Evolutionary conservation across 2,113 vertebrate species (phyloP).

Genomic region (Channa argus): DNA sequence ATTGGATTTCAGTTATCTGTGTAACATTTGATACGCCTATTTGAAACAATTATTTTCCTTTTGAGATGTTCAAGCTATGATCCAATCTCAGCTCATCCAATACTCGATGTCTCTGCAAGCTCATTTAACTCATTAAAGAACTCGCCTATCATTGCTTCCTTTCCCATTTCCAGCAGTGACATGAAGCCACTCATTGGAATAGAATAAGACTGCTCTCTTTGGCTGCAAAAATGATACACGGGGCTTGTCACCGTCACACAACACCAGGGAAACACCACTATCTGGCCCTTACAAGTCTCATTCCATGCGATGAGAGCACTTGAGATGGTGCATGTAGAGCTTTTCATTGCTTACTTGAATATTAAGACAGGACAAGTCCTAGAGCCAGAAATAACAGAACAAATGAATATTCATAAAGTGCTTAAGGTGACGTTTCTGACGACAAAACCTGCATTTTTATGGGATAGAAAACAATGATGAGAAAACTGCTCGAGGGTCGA

Average conservation of each 20-base stretch:
- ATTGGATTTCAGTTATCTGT: neutral
- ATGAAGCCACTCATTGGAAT: constrained; percentile 40
- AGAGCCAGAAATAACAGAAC: constrained; percentile 1
- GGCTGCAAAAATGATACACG: constrained; percentile 32
- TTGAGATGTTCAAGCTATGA: constrained; percentile 24
- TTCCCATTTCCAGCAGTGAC: constrained; percentile 14
- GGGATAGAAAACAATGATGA: neutral
- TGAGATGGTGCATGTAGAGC: constrained; percentile 1
- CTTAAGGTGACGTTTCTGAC: neutral
- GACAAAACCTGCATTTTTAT: neutral
- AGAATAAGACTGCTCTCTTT: constrained; percentile 44
- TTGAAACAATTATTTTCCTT: constrained; percentile 29
- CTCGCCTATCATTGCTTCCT: constrained; percentile 19
- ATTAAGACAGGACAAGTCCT: constrained; percentile 1
- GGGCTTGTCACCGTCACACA: constrained; percentile 33
- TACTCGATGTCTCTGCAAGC: constrained; percentile 31
- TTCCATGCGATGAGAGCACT: constrained; percentile 21
- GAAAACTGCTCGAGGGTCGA: neutral
- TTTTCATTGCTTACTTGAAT: constrained; percentile 4
- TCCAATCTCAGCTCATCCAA: constrained; percentile 30
- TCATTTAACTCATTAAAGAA: constrained; percentile 56
- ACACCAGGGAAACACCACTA: constrained; percentile 20
- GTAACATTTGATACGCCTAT: constrained; percentile 3
- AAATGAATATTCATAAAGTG: neutral
- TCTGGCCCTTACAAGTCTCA: constrained; percentile 10